Percentiles rank a stretch among this genome's conserved stretches.
Evolutionary conservation across 2,888 invertebrate genomes (phyloP).

Genomic region (Thereva unica): DNA sequence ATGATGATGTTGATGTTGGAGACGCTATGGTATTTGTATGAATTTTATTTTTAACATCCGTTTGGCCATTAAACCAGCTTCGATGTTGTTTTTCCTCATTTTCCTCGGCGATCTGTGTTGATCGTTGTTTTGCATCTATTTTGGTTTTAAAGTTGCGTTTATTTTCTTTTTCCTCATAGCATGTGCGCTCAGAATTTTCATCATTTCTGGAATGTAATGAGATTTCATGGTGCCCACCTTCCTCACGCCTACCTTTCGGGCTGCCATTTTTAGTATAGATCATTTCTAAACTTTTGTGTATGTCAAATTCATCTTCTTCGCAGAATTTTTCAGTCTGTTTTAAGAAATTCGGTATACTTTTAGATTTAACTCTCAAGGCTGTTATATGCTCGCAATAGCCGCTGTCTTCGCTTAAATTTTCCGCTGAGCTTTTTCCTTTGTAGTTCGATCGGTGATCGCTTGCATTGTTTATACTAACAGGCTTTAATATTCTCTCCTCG

Average conservation of each 20-base stretch:
- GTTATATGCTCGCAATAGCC: constrained; percentile 68
- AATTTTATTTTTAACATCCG: constrained; percentile 44
- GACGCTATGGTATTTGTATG: constrained; percentile 46
- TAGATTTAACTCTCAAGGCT: constrained; percentile 53
- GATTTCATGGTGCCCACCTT: constrained; percentile 52
- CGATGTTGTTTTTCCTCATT: constrained; percentile 24
- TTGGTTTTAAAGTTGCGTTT: constrained; percentile 37
- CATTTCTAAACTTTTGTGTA: constrained; percentile 46
- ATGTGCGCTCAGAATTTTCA: constrained; percentile 12
- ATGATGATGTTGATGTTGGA: constrained; percentile 47
- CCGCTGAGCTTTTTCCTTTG: constrained; percentile 66
- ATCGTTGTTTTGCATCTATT: constrained; percentile 41
- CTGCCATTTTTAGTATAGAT: constrained; percentile 43
- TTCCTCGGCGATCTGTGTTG: constrained; percentile 27
- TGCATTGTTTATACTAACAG: constrained; percentile 15
- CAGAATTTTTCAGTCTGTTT: constrained; percentile 51
- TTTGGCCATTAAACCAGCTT: constrained; percentile 42
- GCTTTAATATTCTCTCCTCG: constrained; percentile 40
- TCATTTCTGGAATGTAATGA: constrained; percentile 29
- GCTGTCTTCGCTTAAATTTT: constrained; percentile 80
- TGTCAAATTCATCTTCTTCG: constrained; percentile 53
- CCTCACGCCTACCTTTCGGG: constrained; percentile 31
- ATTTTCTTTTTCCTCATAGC: constrained; percentile 15
- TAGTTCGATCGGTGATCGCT: constrained; percentile 34
- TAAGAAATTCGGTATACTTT: constrained; percentile 59